phyloP scores from a whole-genome alignment of 2,113 vertebrate genomes.

The Platycercus adscitus region DNA sequence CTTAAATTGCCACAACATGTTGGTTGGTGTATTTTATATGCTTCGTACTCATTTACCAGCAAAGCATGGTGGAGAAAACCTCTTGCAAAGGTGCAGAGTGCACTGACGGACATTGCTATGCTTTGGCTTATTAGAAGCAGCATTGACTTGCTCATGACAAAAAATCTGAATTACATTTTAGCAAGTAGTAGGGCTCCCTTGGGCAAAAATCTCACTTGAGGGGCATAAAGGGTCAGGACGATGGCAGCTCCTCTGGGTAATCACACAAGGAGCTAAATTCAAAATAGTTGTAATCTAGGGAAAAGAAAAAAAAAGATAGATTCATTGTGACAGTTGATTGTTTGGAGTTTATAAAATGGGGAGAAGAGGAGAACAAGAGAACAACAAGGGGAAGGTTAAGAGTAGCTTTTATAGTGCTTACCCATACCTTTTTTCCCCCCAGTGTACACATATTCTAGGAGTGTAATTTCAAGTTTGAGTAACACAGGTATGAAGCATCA shows the following conservation, averaged over 20 bases:
- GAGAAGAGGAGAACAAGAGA: not conserved
- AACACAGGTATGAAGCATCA: not conserved
- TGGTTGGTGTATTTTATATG: not conserved
- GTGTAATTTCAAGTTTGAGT: not conserved
- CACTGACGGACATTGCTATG: not conserved
- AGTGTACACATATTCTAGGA: not conserved
- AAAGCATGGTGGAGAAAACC: not conserved
- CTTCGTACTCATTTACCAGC: not conserved
- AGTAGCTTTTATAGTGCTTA: not conserved
- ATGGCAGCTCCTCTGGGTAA: not conserved
- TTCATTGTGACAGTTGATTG: not conserved
- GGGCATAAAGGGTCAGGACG: not conserved
- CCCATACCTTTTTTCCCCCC: not conserved
- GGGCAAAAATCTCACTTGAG: not conserved
- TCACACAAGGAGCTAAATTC: not conserved
- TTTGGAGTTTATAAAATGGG: not conserved
- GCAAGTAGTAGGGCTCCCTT: not conserved
- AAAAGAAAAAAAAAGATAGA: not conserved
- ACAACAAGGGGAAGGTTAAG: not conserved
- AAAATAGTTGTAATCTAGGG: not conserved
- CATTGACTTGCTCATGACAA: not conserved
- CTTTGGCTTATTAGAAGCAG: not conserved
- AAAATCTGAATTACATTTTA: not conserved
- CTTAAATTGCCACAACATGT: not conserved
- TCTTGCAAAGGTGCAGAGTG: not conserved